These are phyloP conservation scores for Corynorhinus townsendii DNA, from an alignment of 2,113 vertebrate genomes.

Conservation along the genomic window DNA sequence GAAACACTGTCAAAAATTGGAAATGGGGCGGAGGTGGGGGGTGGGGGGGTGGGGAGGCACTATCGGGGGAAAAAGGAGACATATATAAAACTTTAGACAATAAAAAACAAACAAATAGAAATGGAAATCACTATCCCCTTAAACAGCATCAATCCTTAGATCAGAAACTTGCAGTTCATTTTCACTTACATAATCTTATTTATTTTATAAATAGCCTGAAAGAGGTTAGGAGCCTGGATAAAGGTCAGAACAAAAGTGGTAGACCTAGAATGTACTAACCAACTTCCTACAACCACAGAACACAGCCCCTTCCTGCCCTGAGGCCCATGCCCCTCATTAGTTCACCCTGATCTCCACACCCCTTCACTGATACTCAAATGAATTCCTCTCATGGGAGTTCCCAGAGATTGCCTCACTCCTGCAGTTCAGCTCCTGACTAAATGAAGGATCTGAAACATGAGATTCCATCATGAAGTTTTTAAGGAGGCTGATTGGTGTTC, in stretches of 20 bases:
- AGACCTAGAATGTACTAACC: not conserved
- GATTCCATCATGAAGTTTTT: not conserved
- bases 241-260: not conserved
- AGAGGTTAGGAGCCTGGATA: constrained; percentile 16
- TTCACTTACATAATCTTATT: constrained; percentile 19
- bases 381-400: not conserved
- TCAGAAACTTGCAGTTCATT: constrained; percentile 44
- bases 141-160: constrained; percentile 23
- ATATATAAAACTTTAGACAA: too few relatives aligned
- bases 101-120: not conserved
- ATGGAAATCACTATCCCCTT: constrained; percentile 20
- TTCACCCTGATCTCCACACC: not conserved
- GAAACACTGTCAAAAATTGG: not conserved
- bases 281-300: not conserved
- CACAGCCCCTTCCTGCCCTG: not conserved
- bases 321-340: not conserved
- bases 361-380: not conserved
- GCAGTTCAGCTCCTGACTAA: not conserved
- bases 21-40: not conserved
- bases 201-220: constrained; percentile 46
- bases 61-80: too few relatives aligned
- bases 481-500: not conserved
- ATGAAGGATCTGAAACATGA: constrained; percentile 9
- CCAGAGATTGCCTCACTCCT: not conserved
- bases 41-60: rapidly evolving